phyloP scores from a whole-genome alignment of 2,888 invertebrate genomes.

The Synanthedon tipuliformis region DNA sequence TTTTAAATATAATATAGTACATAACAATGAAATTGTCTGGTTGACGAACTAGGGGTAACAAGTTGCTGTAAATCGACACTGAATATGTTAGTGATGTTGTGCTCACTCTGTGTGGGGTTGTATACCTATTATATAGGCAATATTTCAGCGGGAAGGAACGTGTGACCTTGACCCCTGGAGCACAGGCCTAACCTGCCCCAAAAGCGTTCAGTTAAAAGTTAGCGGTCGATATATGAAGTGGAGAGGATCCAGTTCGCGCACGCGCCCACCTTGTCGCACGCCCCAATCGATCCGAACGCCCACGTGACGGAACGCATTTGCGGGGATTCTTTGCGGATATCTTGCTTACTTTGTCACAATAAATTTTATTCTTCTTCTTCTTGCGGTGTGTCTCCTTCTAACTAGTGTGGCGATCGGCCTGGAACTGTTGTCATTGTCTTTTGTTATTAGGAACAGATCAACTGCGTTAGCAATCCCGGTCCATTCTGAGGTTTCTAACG shows the following conservation, averaged over 20 bases:
- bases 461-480: too few relatives aligned
- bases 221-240: conserved; percentile 51
- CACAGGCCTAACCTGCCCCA: conserved; percentile 71
- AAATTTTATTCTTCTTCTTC: background rate
- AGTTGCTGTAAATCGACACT: too few relatives aligned
- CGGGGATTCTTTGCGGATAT: conserved; percentile 59
- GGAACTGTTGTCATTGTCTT: too few relatives aligned
- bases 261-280: conserved; percentile 41
- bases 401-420: too few relatives aligned
- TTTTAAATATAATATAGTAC: too few relatives aligned
- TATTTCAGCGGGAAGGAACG: conserved; percentile 39
- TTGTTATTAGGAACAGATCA: too few relatives aligned
- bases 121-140: background rate
- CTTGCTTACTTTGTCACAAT: conserved; percentile 6
- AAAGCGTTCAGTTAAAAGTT: conserved; percentile 59
- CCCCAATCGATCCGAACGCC: conserved; percentile 59
- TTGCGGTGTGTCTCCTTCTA: background rate
- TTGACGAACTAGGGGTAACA: too few relatives aligned
- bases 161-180: conserved; percentile 69
- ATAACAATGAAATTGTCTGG: too few relatives aligned
- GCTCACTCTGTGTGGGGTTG: too few relatives aligned
- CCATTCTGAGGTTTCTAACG: too few relatives aligned
- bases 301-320: conserved; percentile 67
- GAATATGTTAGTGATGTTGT: too few relatives aligned
- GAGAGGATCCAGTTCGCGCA: conserved; percentile 51